Evolutionary conservation across 1,140 invertebrate species (phyloP).

Genomic region (Sogatella furcifera): DNA sequence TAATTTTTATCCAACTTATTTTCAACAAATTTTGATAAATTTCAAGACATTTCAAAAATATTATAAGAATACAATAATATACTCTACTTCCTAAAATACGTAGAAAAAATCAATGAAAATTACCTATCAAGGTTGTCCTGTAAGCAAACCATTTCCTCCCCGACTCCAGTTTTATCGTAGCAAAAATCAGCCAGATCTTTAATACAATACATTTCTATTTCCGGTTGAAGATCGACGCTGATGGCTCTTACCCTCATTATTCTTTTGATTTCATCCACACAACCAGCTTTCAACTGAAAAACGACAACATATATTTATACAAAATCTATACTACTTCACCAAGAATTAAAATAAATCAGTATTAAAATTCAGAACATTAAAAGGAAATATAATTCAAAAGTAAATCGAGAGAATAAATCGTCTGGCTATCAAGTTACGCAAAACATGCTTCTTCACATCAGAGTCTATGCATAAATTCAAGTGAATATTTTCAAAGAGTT

Average conservation of each 20-base stretch:
- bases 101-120: constrained; percentile 8
- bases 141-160: constrained; percentile 84
- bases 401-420: too few species aligned
- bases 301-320: not conserved
- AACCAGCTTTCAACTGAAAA: constrained; percentile 44
- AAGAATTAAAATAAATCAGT: too few species aligned
- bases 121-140: constrained; percentile 78
- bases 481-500: too few species aligned
- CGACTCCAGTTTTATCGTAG: constrained; percentile 68
- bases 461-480: too few species aligned
- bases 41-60: too few species aligned
- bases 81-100: not conserved
- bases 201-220: constrained; percentile 84
- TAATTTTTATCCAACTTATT: too few species aligned
- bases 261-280: constrained; percentile 70
- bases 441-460: too few species aligned
- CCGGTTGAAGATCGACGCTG: constrained; percentile 85
- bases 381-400: too few species aligned
- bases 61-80: too few species aligned
- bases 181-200: constrained; percentile 75
- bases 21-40: too few species aligned
- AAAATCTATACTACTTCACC: not conserved
- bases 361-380: too few species aligned
- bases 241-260: constrained; percentile 87
- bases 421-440: too few species aligned